phyloP scores from a whole-genome alignment of 2,113 vertebrate species.

The Chloebia gouldiae region DNA sequence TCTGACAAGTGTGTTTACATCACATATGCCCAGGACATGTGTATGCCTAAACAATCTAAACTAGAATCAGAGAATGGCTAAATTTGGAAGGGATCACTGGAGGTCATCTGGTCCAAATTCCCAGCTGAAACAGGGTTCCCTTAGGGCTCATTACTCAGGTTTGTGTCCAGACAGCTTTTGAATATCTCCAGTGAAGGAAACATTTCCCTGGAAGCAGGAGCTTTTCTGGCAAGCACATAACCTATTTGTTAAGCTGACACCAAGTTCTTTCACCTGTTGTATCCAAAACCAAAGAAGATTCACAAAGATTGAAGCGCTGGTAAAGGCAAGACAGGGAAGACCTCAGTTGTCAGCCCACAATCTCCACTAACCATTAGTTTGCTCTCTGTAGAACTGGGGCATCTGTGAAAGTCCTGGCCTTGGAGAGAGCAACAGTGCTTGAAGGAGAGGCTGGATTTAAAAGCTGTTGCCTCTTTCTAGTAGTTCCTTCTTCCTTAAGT shows the following conservation, averaged over 20 bases:
- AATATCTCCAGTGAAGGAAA: neutral
- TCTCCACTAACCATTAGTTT: neutral
- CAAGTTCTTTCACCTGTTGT: neutral
- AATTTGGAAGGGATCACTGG: neutral
- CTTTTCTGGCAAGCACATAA: neutral
- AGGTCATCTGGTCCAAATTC: neutral
- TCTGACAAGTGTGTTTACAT: neutral
- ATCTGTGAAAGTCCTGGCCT: neutral
- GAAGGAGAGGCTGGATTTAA: neutral
- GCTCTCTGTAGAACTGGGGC: neutral
- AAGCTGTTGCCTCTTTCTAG: neutral
- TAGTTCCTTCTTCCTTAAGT: neutral
- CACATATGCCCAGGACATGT: rapidly evolving
- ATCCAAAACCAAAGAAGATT: neutral
- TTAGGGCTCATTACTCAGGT: neutral
- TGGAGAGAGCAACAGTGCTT: neutral
- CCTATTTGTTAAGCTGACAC: neutral
- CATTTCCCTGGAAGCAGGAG: neutral
- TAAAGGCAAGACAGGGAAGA: neutral
- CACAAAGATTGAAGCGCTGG: neutral
- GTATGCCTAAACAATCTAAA: neutral
- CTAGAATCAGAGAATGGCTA: neutral
- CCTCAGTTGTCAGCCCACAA: neutral
- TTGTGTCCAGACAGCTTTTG: neutral
- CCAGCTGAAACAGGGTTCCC: neutral